phyloP scores from a whole-genome alignment of 1,140 invertebrate species.

The Semibalanus balanoides region DNA sequence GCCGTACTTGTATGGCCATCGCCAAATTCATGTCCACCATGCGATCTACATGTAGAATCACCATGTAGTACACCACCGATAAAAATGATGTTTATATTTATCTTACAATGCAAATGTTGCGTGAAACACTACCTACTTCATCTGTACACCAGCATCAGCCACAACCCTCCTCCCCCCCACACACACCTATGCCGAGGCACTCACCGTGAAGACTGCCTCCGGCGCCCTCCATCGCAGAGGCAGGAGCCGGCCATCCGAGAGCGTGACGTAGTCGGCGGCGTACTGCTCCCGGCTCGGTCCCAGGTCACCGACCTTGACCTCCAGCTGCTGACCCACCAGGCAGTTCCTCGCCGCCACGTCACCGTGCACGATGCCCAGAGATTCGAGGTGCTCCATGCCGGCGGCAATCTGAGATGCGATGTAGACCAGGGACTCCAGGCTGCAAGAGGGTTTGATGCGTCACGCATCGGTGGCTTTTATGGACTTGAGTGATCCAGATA shows the following conservation, averaged over 20 bases:
- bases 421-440: conserved; percentile 19
- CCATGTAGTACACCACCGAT: too few species aligned
- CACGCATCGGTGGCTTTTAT: too few species aligned
- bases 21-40: too few species aligned
- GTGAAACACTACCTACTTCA: too few species aligned
- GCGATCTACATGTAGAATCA: too few species aligned
- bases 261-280: conserved; percentile 61
- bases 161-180: too few species aligned
- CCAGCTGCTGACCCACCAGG: conserved; percentile 67
- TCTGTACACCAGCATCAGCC: too few species aligned
- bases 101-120: too few species aligned
- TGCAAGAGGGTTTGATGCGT: neutral
- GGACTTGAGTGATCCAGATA: too few species aligned
- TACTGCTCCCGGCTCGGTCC: conserved; percentile 73
- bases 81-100: too few species aligned
- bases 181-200: too few species aligned
- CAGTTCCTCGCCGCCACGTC: conserved; percentile 91
- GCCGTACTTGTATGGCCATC: too few species aligned
- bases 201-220: conserved; percentile 38
- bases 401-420: conserved; percentile 23
- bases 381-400: conserved; percentile 24
- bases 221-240: conserved; percentile 79
- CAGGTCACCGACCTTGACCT: conserved; percentile 79
- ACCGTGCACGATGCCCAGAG: conserved; percentile 53
- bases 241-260: conserved; percentile 58